phyloP scores from a whole-genome alignment of 2,888 invertebrate genomes.

The Elmis aenea region DNA sequence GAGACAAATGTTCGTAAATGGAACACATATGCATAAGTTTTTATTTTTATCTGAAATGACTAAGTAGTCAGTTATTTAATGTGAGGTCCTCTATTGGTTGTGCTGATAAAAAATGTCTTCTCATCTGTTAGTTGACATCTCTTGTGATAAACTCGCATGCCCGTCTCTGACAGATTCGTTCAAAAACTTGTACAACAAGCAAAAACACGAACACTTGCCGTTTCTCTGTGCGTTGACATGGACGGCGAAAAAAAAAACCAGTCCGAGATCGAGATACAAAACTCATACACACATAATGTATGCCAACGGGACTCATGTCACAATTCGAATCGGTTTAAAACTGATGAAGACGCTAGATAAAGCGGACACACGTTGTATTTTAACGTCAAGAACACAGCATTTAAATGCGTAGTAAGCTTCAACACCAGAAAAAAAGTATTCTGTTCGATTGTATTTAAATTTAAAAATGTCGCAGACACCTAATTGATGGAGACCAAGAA shows the following conservation, averaged over 20 bases:
- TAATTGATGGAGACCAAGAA: too few species aligned
- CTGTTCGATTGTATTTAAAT: constrained; percentile 39
- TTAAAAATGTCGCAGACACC: constrained; percentile 21
- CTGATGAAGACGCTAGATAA: constrained; percentile 38
- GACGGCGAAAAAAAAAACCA: constrained; percentile 34
- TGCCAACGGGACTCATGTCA: constrained; percentile 34
- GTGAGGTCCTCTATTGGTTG: too few species aligned
- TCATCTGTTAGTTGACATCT: too few species aligned
- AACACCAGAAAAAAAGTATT: constrained; percentile 34
- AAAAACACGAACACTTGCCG: constrained; percentile 33
- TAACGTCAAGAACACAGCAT: constrained; percentile 33
- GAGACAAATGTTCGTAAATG: too few species aligned
- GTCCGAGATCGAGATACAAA: constrained; percentile 37
- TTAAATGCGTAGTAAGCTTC: too few species aligned
- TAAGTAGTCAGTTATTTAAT: too few species aligned
- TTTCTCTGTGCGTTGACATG: constrained; percentile 28
- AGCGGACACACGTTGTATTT: constrained; percentile 39
- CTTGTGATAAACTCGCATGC: constrained; percentile 37
- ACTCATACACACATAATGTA: constrained; percentile 32
- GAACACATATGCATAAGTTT: too few species aligned
- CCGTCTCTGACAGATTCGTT: constrained; percentile 36
- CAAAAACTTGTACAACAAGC: constrained; percentile 40
- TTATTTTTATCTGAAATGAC: too few species aligned
- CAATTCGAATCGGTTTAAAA: constrained; percentile 37
- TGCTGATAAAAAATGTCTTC: too few species aligned